phyloP scores from a whole-genome alignment of 2,888 invertebrate species.

The Thymelicus lineola region DNA sequence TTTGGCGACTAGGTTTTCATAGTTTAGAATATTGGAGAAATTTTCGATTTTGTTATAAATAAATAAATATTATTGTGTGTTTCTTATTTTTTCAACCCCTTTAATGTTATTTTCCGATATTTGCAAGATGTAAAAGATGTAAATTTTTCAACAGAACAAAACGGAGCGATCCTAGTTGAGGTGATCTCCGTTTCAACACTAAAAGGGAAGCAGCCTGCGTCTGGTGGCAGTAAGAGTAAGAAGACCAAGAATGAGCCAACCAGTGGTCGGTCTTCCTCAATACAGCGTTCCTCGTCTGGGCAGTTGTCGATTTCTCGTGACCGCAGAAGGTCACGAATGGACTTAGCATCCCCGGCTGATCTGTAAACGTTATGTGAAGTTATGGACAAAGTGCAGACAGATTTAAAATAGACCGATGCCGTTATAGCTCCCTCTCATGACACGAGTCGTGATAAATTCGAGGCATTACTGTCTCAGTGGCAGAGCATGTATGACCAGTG shows the following conservation, averaged over 20 bases:
- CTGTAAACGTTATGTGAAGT: constrained; percentile 53
- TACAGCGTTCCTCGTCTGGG: constrained; percentile 77
- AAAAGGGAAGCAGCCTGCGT: constrained; percentile 81
- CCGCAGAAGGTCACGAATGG: constrained; percentile 73
- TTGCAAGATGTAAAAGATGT: not conserved
- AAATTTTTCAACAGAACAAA: constrained; percentile 62
- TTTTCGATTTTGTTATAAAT: not conserved
- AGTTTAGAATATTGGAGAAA: not conserved
- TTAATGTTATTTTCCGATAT: too few relatives aligned
- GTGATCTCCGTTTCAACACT: constrained; percentile 76
- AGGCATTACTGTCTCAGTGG: not conserved
- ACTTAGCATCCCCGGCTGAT: constrained; percentile 73
- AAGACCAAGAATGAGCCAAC: constrained; percentile 77
- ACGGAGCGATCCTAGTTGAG: constrained; percentile 71
- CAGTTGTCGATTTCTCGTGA: constrained; percentile 69
- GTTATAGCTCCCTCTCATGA: constrained; percentile 4
- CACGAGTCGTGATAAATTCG: not conserved
- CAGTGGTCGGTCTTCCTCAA: constrained; percentile 71
- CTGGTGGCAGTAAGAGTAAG: constrained; percentile 77
- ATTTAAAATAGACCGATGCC: constrained; percentile 16
- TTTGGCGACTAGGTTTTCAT: not conserved
- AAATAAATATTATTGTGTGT: too few relatives aligned
- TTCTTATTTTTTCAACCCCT: too few relatives aligned
- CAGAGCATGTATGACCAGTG: not conserved
- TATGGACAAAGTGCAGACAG: constrained; percentile 3